Evolutionary conservation across 1,140 invertebrate genomes (phyloP).

Genomic region (Drosophila malerkotliana): DNA sequence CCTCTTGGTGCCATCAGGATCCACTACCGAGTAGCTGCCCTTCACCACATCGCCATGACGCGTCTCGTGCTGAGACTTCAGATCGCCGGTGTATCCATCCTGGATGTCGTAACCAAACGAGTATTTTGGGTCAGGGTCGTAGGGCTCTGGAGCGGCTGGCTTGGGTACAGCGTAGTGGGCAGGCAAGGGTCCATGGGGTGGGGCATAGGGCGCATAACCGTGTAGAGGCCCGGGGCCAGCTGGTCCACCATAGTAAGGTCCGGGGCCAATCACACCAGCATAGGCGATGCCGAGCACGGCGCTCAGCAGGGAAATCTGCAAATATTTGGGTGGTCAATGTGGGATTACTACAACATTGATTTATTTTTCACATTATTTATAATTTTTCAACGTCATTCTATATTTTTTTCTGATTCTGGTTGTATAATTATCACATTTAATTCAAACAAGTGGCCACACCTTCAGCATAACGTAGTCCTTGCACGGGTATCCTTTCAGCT

Average conservation of each 20-base stretch:
- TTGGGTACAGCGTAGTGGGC: conserved; percentile 69
- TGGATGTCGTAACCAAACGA: conserved; percentile 86
- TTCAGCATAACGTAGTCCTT: conserved; percentile 53
- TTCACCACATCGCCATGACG: conserved; percentile 87
- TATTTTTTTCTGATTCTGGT: no score
- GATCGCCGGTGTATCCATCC: conserved; percentile 86
- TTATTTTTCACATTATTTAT: not conserved
- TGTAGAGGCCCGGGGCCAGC: conserved; percentile 48
- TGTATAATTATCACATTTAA: no score
- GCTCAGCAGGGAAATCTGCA: conserved; percentile 72
- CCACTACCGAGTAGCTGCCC: conserved; percentile 87
- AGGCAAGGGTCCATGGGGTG: conserved; percentile 39
- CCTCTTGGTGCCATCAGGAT: conserved; percentile 88
- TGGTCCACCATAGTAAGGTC: conserved; percentile 67
- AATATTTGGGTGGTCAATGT: not conserved
- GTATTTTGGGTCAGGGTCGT: conserved; percentile 86
- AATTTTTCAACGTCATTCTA: not conserved
- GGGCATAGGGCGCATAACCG: conserved; percentile 52
- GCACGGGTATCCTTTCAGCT: conserved; percentile 37
- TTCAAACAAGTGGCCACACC: conserved; percentile 12
- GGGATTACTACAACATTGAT: no score
- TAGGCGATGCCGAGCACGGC: conserved; percentile 63
- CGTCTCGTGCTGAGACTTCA: conserved; percentile 86
- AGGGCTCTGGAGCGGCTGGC: conserved; percentile 84
- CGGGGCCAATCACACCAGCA: conserved; percentile 72